These are phyloP conservation scores for Nothobranchius furzeri DNA, from an alignment of 2,113 vertebrate species.

Conservation along the genomic window DNA sequence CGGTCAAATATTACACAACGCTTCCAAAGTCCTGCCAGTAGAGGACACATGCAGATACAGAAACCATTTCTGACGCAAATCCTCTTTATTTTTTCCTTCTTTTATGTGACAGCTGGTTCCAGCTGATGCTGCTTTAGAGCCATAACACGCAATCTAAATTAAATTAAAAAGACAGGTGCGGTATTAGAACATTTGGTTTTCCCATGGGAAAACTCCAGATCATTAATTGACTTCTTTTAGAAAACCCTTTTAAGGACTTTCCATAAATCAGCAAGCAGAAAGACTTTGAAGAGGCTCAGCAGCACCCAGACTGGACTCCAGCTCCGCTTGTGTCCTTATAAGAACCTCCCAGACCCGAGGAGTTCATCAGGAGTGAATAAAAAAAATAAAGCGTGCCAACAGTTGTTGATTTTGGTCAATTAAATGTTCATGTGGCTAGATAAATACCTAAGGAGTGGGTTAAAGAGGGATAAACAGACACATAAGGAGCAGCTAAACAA, in stretches of 20 bases:
- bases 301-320: slow-evolving; percentile 24
- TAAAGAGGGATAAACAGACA: slow-evolving; percentile 35
- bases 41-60: slow-evolving; percentile 36
- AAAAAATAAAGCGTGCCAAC: slow-evolving; percentile 43
- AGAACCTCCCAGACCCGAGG: not conserved
- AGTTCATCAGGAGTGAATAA: slow-evolving; percentile 29
- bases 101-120: slow-evolving; percentile 15
- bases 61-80: not conserved
- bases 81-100: not conserved
- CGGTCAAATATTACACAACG: slow-evolving; percentile 6
- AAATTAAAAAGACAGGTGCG: not conserved
- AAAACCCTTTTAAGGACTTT: slow-evolving; percentile 58
- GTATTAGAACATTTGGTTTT: not conserved
- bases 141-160: not conserved
- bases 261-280: slow-evolving; percentile 14
- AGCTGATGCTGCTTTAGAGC: not conserved
- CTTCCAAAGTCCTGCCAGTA: slow-evolving; percentile 44
- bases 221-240: slow-evolving; percentile 11
- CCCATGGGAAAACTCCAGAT: slow-evolving; percentile 3
- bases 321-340: slow-evolving; percentile 22
- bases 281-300: slow-evolving; percentile 23
- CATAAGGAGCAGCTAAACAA: slow-evolving; percentile 26
- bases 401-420: slow-evolving; percentile 37
- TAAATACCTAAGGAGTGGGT: slow-evolving; percentile 23
- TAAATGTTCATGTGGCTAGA: slow-evolving; percentile 42